Conservation (phyloP, 2,113 vertebrate genomes). For the Stigmatopora argus region DNA sequence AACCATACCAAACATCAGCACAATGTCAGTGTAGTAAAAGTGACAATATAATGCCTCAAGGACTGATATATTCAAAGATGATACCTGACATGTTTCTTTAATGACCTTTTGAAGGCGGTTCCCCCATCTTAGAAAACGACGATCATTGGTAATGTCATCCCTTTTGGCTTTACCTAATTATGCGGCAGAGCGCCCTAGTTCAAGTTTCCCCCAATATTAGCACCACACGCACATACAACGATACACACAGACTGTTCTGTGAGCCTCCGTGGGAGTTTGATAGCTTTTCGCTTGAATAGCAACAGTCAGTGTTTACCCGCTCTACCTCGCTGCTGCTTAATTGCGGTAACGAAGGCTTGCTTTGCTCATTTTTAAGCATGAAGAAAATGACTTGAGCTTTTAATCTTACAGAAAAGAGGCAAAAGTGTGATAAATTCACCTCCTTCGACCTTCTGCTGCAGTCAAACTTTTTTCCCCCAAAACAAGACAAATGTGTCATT, state of each 20-base stretch:
- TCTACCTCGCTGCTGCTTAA: conserved; percentile 1
- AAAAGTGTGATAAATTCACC: not conserved
- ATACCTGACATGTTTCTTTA: not conserved
- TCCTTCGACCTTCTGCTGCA: not conserved
- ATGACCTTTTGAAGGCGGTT: not conserved
- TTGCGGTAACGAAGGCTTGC: conserved; percentile 10
- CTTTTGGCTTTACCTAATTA: conserved; percentile 31
- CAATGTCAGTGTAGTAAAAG: not conserved
- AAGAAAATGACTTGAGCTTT: not conserved
- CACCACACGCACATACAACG: not conserved
- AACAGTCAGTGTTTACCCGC: conserved; percentile 18
- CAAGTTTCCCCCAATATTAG: conserved; percentile 21
- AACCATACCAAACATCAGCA: not conserved
- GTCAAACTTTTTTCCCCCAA: not conserved
- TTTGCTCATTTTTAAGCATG: not conserved
- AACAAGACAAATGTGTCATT: not conserved
- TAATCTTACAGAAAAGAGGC: not conserved
- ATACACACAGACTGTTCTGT: not conserved
- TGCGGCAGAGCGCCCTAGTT: conserved; percentile 19
- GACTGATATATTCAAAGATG: not conserved
- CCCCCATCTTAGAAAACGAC: not conserved
- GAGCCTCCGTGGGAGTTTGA: conserved; percentile 16
- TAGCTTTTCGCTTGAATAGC: conserved; percentile 24
- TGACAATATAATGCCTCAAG: not conserved
- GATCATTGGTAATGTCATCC: conserved; percentile 2